Conservation (phyloP, 2,113 vertebrate species). For the Centropristis striata region DNA sequence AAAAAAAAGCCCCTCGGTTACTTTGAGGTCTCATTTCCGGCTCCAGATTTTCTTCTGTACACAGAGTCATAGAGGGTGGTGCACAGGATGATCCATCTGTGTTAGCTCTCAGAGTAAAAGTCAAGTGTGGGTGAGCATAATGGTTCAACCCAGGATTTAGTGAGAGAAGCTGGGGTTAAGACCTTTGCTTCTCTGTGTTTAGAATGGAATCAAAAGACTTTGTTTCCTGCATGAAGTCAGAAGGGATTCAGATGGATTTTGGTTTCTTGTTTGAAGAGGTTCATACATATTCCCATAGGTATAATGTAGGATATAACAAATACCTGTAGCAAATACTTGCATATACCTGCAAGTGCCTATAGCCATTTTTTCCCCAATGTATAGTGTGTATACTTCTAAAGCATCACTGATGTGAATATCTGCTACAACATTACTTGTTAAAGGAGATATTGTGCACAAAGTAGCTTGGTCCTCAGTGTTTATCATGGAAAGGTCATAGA, state of each 20-base stretch:
- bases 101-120: constrained; percentile 37
- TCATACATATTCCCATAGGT: constrained; percentile 45
- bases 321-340: constrained; percentile 23
- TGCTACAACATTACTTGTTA: background rate
- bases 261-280: constrained; percentile 31
- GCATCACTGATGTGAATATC: background rate
- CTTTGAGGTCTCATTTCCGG: constrained; percentile 50
- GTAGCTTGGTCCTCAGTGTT: background rate
- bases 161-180: constrained; percentile 43
- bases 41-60: constrained; percentile 42
- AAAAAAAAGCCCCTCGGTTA: background rate
- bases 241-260: constrained; percentile 42
- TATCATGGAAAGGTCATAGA: background rate
- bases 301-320: constrained; percentile 37
- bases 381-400: constrained; percentile 6
- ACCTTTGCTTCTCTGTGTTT: constrained; percentile 53
- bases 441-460: constrained; percentile 2
- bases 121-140: constrained; percentile 33
- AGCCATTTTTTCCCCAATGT: background rate
- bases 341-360: background rate
- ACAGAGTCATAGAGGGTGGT: constrained; percentile 28
- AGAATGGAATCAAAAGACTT: constrained; percentile 55
- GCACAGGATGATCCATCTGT: constrained; percentile 36
- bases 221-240: constrained; percentile 36
- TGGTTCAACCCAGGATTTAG: constrained; percentile 55